These are phyloP conservation scores for Oscheius myriophilus DNA, from an alignment of 2,888 invertebrate genomes.

Conservation along the genomic window DNA sequence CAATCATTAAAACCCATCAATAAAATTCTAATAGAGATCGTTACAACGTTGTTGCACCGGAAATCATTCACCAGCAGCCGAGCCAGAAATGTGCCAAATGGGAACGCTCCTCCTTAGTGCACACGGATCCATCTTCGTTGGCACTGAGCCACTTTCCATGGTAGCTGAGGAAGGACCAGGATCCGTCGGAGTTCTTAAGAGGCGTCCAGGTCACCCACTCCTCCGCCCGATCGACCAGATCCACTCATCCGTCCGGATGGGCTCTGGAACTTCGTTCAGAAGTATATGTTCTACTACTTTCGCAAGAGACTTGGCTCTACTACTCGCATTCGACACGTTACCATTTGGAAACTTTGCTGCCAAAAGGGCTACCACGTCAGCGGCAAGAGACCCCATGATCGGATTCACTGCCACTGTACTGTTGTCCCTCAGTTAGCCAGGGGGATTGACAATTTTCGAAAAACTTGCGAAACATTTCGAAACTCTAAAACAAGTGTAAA, in stretches of 20 bases:
- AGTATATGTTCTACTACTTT: too few species aligned
- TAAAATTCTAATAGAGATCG: conserved; percentile 21
- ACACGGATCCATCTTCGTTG: not conserved
- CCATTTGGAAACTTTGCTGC: too few species aligned
- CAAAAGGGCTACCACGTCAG: too few species aligned
- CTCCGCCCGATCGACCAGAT: conserved; percentile 9
- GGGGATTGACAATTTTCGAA: too few species aligned
- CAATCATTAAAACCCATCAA: too few species aligned
- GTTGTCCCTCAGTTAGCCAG: too few species aligned
- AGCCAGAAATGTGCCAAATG: conserved; percentile 6
- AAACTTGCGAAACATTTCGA: too few species aligned
- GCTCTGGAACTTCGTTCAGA: not conserved
- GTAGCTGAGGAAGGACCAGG: conserved; percentile 33
- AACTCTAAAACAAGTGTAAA: too few species aligned
- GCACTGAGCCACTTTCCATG: conserved; percentile 33
- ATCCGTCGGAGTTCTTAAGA: conserved; percentile 33
- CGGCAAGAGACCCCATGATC: too few species aligned
- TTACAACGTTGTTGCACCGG: conserved; percentile 7
- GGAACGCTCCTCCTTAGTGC: not conserved
- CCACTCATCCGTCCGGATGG: conserved; percentile 1
- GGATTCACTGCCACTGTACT: too few species aligned
- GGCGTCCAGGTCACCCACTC: conserved; percentile 31
- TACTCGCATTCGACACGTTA: too few species aligned
- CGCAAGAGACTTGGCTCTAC: too few species aligned
- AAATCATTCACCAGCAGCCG: conserved; percentile 6